Conservation (phyloP, 2,888 invertebrate species). For the Sabatieria punctata region DNA sequence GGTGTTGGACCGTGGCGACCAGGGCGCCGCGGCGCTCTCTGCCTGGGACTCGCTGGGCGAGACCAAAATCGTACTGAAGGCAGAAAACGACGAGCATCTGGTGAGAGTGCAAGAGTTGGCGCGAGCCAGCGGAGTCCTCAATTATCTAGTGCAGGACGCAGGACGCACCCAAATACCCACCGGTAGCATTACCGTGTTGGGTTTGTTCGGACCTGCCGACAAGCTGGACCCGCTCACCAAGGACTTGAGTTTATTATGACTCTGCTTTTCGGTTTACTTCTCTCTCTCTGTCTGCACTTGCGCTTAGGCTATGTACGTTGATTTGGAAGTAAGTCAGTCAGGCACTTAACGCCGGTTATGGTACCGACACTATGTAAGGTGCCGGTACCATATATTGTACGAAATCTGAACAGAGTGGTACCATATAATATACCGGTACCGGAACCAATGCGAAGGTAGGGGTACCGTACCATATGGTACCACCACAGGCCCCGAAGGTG, state of each 20-base stretch:
- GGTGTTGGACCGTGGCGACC: conserved; percentile 23
- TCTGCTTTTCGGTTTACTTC: too few relatives aligned
- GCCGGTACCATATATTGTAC: too few relatives aligned
- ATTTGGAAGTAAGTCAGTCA: too few relatives aligned
- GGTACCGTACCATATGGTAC: too few relatives aligned
- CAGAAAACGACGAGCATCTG: conserved; percentile 32
- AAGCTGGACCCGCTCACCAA: conserved; percentile 30
- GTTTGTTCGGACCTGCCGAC: conserved; percentile 30
- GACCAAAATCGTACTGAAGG: conserved; percentile 33
- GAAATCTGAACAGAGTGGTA: too few relatives aligned
- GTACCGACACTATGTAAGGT: too few relatives aligned
- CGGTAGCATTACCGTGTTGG: conserved; percentile 31
- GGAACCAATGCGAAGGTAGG: too few relatives aligned
- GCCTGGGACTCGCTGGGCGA: conserved; percentile 33
- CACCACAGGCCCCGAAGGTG: too few relatives aligned
- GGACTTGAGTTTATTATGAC: conserved; percentile 22
- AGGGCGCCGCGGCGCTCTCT: conserved; percentile 32
- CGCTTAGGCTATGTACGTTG: too few relatives aligned
- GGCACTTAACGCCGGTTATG: too few relatives aligned
- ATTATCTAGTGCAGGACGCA: conserved; percentile 37
- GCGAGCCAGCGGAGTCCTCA: conserved; percentile 26
- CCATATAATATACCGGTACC: too few relatives aligned
- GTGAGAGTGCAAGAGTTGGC: conserved; percentile 31
- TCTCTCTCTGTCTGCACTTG: too few relatives aligned
- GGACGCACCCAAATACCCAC: conserved; percentile 35